Base-by-base conservation (phyloP, 1,140 invertebrate genomes). In the Ectropis grisescens region DNA sequence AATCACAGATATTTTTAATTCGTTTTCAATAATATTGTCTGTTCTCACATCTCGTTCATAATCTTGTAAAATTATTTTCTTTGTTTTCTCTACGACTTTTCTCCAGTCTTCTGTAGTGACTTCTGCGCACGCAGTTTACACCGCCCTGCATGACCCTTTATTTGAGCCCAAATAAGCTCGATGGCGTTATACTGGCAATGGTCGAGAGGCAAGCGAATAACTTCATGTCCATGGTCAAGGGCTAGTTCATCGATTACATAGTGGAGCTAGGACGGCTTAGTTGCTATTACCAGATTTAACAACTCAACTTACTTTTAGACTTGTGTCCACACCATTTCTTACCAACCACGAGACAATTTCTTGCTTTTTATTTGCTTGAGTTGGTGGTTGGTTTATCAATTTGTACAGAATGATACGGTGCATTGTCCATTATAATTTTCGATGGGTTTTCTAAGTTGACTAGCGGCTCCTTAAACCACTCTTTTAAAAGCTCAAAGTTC, bases 11-110 rank as follows among this genome's bases (percentile, higher is more conserved):
- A 36, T 42, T 32, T 31, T 34, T 32, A 34, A 19, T 19, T 19
- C 16, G 8, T 19, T 19, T 19, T 45, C 36, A 31, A 39, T 39
- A 16, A 39, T 8, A 31, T 13, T 31, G 12, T 29, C 33, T 8
- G 41, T 30, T 15, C 37, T 25, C 4, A 47, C 33, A 36, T 42
- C 39, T 29, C 34, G 37, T 10, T 37, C 29, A 29, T 10, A 40
- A 28, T 47, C 27, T 33, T 47, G 8, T 10, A 33, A 13, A 27
- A 47, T 40, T 13, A 42, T 15, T 0, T 47, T 47, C 32, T 42
- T 35, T 33, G 45, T 47, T 24, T 42, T 47, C 16, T 47, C 45
- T 15, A 48, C 40, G 7, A 43, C 46, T 13, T 43, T 48, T 19
- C 8, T 15, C 36, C 43, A 41, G 16, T 41, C 29, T 12, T 41